These are phyloP conservation scores for Drosophila tanythrix DNA, from an alignment of 2,888 invertebrate genomes.

Conservation along the genomic window DNA sequence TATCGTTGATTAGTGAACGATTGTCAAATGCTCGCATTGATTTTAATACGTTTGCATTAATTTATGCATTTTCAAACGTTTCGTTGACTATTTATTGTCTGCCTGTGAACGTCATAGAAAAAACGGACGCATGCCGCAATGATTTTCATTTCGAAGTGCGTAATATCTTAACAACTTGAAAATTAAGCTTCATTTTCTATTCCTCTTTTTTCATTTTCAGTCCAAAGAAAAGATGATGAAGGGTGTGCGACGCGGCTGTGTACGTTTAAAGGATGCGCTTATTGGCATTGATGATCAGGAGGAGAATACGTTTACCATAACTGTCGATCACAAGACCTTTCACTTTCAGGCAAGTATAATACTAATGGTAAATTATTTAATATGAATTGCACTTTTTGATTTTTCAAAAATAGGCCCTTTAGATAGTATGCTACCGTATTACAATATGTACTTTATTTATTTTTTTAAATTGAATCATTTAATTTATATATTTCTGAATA, in stretches of 20 bases:
- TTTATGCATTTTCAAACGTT: conserved; percentile 36
- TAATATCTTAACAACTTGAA: neutral
- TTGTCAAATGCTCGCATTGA: conserved; percentile 10
- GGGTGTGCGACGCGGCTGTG: conserved; percentile 98
- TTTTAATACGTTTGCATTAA: conserved; percentile 42
- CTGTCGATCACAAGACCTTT: conserved; percentile 99
- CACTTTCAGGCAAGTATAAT: conserved; percentile 92
- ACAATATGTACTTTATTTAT: neutral
- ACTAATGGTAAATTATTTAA: neutral
- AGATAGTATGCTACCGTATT: neutral
- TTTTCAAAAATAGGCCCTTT: neutral
- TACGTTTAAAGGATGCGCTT: conserved; percentile 97
- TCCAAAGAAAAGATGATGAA: conserved; percentile 99
- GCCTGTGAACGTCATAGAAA: conserved; percentile 26
- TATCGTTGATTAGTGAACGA: conserved; percentile 44
- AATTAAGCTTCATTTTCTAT: neutral
- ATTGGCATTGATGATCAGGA: conserved; percentile 99
- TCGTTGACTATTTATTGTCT: neutral
- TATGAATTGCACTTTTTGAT: neutral
- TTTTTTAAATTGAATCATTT: neutral
- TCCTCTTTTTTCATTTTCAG: conserved; percentile 86
- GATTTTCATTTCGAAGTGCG: conserved; percentile 10
- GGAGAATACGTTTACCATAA: conserved; percentile 99
- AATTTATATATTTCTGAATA: neutral
- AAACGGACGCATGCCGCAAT: neutral